Evolutionary conservation across 2,797 vertebrate genomes (phyloP), one percentile per base, ranked within the genome.

Genomic region (Neomorphus geoffroyi): DNA sequence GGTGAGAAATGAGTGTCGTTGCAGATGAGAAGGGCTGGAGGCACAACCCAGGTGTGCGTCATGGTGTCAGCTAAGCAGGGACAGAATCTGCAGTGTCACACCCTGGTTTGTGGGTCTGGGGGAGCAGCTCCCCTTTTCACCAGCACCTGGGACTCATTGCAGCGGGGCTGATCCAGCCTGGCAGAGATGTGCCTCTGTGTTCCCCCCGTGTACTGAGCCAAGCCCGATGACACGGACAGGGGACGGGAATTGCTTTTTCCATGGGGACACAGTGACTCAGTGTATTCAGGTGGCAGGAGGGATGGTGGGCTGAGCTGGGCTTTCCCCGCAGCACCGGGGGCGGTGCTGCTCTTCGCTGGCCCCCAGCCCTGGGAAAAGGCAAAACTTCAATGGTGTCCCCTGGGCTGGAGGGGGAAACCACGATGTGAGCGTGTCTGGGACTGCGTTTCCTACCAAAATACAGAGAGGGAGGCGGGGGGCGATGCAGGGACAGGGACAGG

Each of bases 1-100:
- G 77, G 62, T 61, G 66, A 57, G 79, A 67, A 85, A 39, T 3
- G 2, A 72, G 46, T 48, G 62, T 91, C 64, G 65, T 66, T 72
- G 71, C 2, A 7, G 53, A 83, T 77, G 64, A 56, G 80, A 48
- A 92, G 30, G 46, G 81, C 74, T 71, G 69, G 66, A 84, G 77
- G 54, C 13, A 7, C 2, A 3, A 74, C 18, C 66, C 62, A 71
- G 65, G 27, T 0, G 0, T 51, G 51, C 43, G 37, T 72, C 2
- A 1, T 3, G 18, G 48, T 0, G 0, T 48, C 78, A 57, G 32
- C 33, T 0, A 0, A 9, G 19, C 54, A 54, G 70, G 50, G 54
- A 45, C 30, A 32, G 87, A 9, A 24, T 62, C 53, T 89, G 74
- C 78, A 65, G 81, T 39, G 8, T 72, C 90, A 50, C 23, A 37